Evolutionary conservation across 2,888 invertebrate species (phyloP).

Genomic region (Metalampra italica): DNA sequence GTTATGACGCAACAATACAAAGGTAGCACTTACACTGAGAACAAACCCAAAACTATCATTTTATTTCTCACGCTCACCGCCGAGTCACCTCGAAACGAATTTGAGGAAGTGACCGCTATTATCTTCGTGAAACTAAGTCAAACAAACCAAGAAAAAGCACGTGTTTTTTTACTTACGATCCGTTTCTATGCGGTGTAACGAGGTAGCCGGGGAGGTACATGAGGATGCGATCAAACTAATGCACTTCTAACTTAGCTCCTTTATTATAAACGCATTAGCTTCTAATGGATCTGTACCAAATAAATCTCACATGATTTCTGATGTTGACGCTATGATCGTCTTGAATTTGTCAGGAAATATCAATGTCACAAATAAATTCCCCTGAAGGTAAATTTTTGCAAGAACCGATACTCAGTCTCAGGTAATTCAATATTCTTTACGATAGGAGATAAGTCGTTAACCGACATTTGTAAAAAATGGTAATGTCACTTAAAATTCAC

Average conservation of each 20-base stretch:
- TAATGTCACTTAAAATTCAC: constrained; percentile 10
- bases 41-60: constrained; percentile 46
- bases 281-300: constrained; percentile 35
- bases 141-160: constrained; percentile 47
- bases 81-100: constrained; percentile 65
- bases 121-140: constrained; percentile 63
- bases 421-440: background rate
- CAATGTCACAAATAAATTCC: no score
- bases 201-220: constrained; percentile 37
- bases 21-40: constrained; percentile 13
- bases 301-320: constrained; percentile 15
- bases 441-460: background rate
- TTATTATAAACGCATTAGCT: constrained; percentile 64
- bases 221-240: constrained; percentile 57
- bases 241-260: constrained; percentile 51
- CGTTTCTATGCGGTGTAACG: constrained; percentile 36
- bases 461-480: constrained; percentile 3
- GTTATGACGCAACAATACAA: background rate
- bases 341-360: no score
- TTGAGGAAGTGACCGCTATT: constrained; percentile 68
- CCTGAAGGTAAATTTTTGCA: no score
- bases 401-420: background rate
- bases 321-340: background rate
- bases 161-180: constrained; percentile 5
- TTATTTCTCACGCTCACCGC: constrained; percentile 61